Conservation (phyloP, 2,113 vertebrate genomes). For the Pituophis catenifer region DNA sequence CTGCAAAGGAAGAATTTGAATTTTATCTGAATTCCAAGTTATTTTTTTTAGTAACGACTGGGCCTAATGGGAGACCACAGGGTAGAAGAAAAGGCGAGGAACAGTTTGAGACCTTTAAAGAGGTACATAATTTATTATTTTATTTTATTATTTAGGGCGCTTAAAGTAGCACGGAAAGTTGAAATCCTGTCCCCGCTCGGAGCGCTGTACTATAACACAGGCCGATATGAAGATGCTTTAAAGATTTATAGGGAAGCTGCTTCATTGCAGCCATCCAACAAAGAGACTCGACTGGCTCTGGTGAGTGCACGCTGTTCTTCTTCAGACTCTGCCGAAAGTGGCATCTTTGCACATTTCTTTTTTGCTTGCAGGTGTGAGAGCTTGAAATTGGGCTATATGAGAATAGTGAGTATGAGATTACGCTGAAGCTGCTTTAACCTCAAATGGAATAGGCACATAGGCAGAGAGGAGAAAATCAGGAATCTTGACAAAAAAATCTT, state of each 20-base stretch:
- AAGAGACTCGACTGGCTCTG: constrained; percentile 86
- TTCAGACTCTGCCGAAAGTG: background rate
- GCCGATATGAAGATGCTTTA: constrained; percentile 84
- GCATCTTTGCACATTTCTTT: background rate
- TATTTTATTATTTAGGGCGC: constrained; percentile 70
- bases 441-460: background rate
- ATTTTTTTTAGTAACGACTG: background rate
- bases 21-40: background rate
- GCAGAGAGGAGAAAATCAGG: background rate
- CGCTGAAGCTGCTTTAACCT: background rate
- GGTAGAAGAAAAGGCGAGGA: background rate
- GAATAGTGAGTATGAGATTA: background rate
- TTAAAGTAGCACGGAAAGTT: constrained; percentile 82
- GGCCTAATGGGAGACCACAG: background rate
- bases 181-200: constrained; percentile 89
- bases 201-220: constrained; percentile 95
- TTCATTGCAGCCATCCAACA: constrained; percentile 78
- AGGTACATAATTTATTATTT: background rate
- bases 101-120: background rate
- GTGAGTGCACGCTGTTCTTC: constrained; percentile 64
- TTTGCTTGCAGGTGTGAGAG: background rate
- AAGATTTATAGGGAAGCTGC: constrained; percentile 86
- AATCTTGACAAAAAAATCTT: background rate
- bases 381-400: background rate
- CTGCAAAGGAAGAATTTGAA: background rate